Conservation (phyloP, 2,888 invertebrate genomes). For the Syritta pipiens region DNA sequence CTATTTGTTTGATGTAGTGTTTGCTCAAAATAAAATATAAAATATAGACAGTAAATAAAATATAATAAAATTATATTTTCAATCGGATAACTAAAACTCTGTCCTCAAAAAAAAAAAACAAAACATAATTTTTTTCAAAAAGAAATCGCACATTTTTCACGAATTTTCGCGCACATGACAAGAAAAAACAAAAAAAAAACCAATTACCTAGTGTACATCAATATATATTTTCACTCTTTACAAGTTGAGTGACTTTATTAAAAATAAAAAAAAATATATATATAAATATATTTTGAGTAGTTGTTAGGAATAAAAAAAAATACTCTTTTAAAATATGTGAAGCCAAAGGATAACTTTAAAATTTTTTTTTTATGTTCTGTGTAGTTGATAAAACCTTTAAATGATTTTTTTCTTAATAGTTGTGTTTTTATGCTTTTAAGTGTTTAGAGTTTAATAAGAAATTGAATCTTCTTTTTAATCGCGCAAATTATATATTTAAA, state of each 20-base stretch:
- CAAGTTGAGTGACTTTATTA: conserved; percentile 45
- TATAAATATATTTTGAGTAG: conserved; percentile 62
- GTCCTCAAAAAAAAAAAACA: conserved; percentile 46
- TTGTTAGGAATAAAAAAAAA: conserved; percentile 61
- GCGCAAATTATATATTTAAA: conserved; percentile 48
- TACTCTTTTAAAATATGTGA: conserved; percentile 65
- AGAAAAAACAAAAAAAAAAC: conserved; percentile 50
- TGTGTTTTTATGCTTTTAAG: conserved; percentile 69
- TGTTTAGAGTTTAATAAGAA: conserved; percentile 60
- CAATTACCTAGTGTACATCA: conserved; percentile 52
- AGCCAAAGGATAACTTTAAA: conserved; percentile 68
- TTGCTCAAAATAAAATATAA: conserved; percentile 54
- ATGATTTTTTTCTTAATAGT: conserved; percentile 38
- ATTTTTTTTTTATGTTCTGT: conserved; percentile 48
- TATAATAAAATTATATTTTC: conserved; percentile 67
- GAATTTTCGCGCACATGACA: conserved; percentile 65
- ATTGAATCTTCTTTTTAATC: conserved; percentile 42
- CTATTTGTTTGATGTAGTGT: conserved; percentile 69
- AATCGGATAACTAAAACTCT: conserved; percentile 53
- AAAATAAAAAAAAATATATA: conserved; percentile 28
- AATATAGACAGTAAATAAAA: conserved; percentile 45
- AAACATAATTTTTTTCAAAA: conserved; percentile 50
- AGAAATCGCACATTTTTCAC: conserved; percentile 63
- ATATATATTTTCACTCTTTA: conserved; percentile 58
- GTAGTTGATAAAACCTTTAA: conserved; percentile 51